Conservation (phyloP, 2,797 vertebrate genomes). For the Zenarchopterus dispar region DNA sequence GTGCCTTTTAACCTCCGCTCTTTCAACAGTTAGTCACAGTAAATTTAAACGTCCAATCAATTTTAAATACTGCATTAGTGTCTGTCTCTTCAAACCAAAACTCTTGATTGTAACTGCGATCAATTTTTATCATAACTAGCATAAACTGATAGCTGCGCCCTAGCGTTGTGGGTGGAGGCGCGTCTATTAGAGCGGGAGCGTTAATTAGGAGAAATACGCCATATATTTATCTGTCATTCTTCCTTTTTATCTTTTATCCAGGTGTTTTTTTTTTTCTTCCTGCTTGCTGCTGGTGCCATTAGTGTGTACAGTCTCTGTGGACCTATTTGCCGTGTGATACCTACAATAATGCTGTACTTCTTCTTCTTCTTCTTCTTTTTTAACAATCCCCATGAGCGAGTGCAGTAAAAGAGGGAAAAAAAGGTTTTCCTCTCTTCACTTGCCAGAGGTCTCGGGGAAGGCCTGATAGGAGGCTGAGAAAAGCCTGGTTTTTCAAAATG, state of each 20-base stretch:
- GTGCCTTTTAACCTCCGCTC: too few relatives aligned
- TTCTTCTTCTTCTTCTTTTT: too few relatives aligned
- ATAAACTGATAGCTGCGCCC: too few relatives aligned
- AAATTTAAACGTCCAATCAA: too few relatives aligned
- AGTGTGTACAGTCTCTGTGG: conserved; percentile 32
- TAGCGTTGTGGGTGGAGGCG: too few relatives aligned
- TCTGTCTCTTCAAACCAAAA: too few relatives aligned
- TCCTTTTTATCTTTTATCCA: conserved; percentile 41
- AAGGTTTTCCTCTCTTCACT: conserved; percentile 37
- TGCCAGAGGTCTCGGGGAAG: conserved; percentile 40
- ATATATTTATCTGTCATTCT: conserved; percentile 39
- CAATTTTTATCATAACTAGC: too few relatives aligned
- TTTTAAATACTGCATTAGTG: too few relatives aligned
- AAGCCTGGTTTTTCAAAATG: conserved; percentile 39
- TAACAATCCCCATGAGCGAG: conserved; percentile 21
- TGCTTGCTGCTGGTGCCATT: conserved; percentile 45
- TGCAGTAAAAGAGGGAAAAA: conserved; percentile 6
- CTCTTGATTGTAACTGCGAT: too few relatives aligned
- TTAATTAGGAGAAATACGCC: too few relatives aligned
- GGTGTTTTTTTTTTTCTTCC: conserved; percentile 31
- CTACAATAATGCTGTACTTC: conserved; percentile 52
- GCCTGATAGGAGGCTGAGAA: conserved; percentile 27
- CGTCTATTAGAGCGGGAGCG: too few relatives aligned
- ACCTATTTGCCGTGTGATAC: conserved; percentile 45
- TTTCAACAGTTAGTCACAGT: too few relatives aligned